These are phyloP conservation scores for Protodeltote pygarga DNA, from an alignment of 2,888 invertebrate genomes.

Conservation along the genomic window DNA sequence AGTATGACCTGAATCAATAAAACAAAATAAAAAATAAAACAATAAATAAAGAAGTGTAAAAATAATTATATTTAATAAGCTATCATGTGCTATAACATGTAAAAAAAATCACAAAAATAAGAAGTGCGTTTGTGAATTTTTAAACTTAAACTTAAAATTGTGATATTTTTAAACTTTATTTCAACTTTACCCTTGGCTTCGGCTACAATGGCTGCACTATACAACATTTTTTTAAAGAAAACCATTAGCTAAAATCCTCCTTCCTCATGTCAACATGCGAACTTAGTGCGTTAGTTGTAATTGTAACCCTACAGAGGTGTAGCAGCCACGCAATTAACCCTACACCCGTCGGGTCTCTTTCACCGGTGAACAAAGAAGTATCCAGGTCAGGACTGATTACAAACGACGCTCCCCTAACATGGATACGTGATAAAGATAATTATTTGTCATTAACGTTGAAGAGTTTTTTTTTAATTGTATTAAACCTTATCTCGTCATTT, in stretches of 20 bases:
- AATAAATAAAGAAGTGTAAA: too few relatives aligned
- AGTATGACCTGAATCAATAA: too few relatives aligned
- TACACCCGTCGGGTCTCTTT: constrained; percentile 54
- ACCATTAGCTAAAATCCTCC: constrained; percentile 6
- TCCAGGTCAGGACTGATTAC: constrained; percentile 73
- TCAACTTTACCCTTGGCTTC: background rate
- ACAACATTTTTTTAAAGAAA: background rate
- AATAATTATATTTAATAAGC: too few relatives aligned
- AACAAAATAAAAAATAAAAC: too few relatives aligned
- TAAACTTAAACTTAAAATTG: background rate
- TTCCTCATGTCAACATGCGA: constrained; percentile 23
- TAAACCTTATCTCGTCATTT: constrained; percentile 3
- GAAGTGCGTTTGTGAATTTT: too few relatives aligned
- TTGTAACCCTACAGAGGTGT: constrained; percentile 51
- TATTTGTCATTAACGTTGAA: constrained; percentile 34
- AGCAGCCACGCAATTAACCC: constrained; percentile 66
- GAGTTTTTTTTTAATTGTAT: constrained; percentile 11
- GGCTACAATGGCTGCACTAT: background rate
- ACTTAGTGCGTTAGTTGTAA: constrained; percentile 41
- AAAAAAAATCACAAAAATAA: too few relatives aligned
- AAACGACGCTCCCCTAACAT: constrained; percentile 47
- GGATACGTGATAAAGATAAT: constrained; percentile 27
- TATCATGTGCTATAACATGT: too few relatives aligned
- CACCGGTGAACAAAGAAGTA: constrained; percentile 63
- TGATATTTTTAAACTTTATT: background rate